Conservation (phyloP, 1,140 invertebrate species). For the Periplaneta americana region DNA sequence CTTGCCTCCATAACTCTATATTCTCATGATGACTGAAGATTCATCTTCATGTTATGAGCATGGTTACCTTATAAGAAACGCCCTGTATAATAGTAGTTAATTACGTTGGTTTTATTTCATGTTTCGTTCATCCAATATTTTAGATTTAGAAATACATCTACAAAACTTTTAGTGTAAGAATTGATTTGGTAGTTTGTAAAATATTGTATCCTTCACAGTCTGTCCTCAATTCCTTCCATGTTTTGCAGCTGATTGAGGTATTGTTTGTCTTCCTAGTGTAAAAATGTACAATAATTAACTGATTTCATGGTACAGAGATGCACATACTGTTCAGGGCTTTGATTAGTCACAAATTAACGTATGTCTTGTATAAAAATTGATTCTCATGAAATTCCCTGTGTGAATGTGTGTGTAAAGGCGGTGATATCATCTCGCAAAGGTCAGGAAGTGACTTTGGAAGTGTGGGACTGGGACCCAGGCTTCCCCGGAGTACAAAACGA, state of each 20-base stretch:
- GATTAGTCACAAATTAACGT: neutral
- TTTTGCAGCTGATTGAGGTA: neutral
- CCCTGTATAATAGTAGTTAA: too few relatives aligned
- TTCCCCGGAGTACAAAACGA: slow-evolving; percentile 72
- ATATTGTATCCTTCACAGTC: neutral
- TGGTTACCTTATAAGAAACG: too few relatives aligned
- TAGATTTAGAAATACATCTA: neutral
- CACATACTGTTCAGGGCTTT: neutral
- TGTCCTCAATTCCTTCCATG: neutral
- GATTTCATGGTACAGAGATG: neutral
- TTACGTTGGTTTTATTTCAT: neutral
- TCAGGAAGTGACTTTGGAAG: slow-evolving; percentile 61
- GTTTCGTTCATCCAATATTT: neutral
- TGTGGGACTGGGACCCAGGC: slow-evolving; percentile 82
- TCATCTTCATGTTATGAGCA: too few relatives aligned
- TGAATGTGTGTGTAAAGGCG: slow-evolving; percentile 45
- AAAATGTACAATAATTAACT: neutral
- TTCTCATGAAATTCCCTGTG: neutral
- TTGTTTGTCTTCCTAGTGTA: neutral
- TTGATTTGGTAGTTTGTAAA: neutral
- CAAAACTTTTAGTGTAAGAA: neutral
- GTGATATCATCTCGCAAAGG: slow-evolving; percentile 62
- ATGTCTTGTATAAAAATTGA: too few relatives aligned
- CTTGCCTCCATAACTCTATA: too few relatives aligned
- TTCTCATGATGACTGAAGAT: too few relatives aligned